Conservation (phyloP, 2,797 vertebrate genomes). For the Peromyscus nudipes region DNA sequence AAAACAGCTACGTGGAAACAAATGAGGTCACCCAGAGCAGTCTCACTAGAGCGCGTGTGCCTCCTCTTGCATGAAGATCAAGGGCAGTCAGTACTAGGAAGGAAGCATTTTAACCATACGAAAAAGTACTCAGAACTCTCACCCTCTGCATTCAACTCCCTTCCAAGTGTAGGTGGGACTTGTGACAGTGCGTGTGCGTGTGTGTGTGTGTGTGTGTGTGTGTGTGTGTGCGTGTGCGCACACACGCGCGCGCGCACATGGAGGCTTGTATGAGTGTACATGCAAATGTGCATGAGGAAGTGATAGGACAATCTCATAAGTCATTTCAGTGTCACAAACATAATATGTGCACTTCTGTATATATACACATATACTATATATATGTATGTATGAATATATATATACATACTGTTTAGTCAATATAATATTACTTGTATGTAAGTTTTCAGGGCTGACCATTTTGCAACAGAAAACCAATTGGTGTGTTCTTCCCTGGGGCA, state of each 20-base stretch:
- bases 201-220: too few relatives aligned
- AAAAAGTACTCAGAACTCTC: neutral
- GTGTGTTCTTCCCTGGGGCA: neutral
- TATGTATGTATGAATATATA: too few relatives aligned
- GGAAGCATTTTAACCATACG: neutral
- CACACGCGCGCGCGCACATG: too few relatives aligned
- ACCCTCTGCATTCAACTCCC: fast-evolving
- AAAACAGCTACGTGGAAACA: neutral
- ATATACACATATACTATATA: too few relatives aligned
- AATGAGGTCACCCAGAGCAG: neutral
- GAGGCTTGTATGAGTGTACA: neutral
- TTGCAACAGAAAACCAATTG: neutral
- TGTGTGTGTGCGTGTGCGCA: too few relatives aligned
- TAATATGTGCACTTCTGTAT: too few relatives aligned
- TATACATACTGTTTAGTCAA: neutral
- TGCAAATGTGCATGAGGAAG: neutral
- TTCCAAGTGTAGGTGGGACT: too few relatives aligned
- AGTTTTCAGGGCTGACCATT: neutral
- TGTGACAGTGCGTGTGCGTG: neutral
- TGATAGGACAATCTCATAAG: too few relatives aligned
- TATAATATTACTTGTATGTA: neutral
- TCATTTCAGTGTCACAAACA: neutral
- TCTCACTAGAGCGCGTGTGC: neutral
- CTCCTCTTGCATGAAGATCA: fast-evolving
- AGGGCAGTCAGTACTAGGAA: fast-evolving